Conservation (phyloP, 2,113 vertebrate genomes). For the Tyrannus savana region DNA sequence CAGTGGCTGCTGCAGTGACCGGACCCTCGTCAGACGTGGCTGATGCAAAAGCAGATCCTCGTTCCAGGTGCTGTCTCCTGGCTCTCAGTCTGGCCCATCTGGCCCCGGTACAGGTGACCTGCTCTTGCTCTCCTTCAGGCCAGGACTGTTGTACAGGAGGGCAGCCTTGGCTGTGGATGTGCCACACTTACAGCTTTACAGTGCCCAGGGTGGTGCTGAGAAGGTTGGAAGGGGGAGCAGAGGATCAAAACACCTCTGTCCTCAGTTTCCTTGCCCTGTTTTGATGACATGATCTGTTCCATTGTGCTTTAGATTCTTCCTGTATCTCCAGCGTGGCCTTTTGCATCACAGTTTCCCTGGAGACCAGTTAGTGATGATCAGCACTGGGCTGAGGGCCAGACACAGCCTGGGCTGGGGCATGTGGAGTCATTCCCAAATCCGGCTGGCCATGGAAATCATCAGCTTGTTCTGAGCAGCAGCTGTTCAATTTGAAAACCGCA, state of each 20-base stretch:
- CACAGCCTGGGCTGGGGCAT: slow-evolving; percentile 36
- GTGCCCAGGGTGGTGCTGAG: background rate
- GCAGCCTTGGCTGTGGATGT: background rate
- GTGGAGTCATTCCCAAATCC: slow-evolving; percentile 55
- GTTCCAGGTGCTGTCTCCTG: background rate
- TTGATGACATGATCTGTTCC: background rate
- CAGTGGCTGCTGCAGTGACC: background rate
- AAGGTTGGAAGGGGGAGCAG: background rate
- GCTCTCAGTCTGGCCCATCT: background rate
- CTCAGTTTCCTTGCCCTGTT: background rate
- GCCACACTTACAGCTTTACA: background rate
- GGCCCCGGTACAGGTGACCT: background rate
- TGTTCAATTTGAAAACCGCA: slow-evolving; percentile 9
- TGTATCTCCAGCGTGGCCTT: background rate
- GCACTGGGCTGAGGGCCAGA: slow-evolving; percentile 29
- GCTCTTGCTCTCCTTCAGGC: background rate
- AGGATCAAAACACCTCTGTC: background rate
- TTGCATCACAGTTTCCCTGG: slow-evolving; percentile 65
- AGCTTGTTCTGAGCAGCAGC: slow-evolving; percentile 51
- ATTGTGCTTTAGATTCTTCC: background rate
- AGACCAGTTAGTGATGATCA: slow-evolving; percentile 35
- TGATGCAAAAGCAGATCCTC: background rate
- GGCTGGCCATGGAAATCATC: background rate
- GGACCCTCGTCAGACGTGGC: background rate
- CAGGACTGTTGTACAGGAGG: background rate